Evolutionary conservation across 2,888 invertebrate species (phyloP), one percentile per base, ranked within the genome.

Genomic region (Octodonta nipae): DNA sequence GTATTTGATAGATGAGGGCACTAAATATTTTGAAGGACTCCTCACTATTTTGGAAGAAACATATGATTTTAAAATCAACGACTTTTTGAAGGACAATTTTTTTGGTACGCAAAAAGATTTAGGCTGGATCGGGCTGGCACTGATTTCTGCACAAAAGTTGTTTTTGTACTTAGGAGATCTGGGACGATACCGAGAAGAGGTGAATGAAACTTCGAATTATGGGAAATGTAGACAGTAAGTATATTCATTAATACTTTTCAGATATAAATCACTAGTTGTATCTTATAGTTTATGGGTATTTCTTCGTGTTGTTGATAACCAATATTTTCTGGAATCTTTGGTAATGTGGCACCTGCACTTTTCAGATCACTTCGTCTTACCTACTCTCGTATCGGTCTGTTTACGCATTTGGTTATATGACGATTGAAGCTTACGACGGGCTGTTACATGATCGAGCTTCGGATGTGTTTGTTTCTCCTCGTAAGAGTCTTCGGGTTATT

Each of bases 101-200:
- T 58, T 70, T 42, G 54, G 68, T 40, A 65, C 72, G 17, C 68
- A 75, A 11, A 73, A 80, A 59, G 73, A 76, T 4, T 58, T 74
- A 38, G 73, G 78, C 5, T 71, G 71, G 45, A 67, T 79, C 20
- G 76, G 78, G 10, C 65, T 88, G 42, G 86, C 86, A 2, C 68
- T 89, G 56, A 72, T 88, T 45, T 81, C 85, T 35, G 78, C 80
- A 3, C 93, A 95, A 61, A 86, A 92, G 49, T 66, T 88, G 42
- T 80, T 83, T 47, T 72, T 95, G 30, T 88, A 80, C 54, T 68
- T 95, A 49, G 96, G 96, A 2, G 95, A 96, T 63, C 70, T 96
- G 49, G 81, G 85, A 8, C 72, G 95, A 36, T 96, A 96, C 62
- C 78, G 78, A 55, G 85, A 88, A 55, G 82, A 84, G 63, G 77